Base-by-base conservation (phyloP, 2,888 invertebrate genomes). In the Poecilus cupreus region DNA sequence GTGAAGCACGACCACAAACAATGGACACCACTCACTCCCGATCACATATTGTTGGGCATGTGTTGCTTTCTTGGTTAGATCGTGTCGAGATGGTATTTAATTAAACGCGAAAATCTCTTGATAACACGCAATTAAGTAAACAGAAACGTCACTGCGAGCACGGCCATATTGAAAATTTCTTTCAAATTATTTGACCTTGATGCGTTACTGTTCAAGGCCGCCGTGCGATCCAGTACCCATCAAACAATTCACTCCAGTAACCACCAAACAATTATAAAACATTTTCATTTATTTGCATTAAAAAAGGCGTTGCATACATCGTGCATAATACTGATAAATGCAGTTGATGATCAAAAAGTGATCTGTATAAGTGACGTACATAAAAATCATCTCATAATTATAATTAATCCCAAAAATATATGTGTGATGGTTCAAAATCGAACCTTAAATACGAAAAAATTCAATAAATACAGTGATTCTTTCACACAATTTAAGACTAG, bases 81-180 rank as follows among this genome's bases (percentile, higher is more conserved):
- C 64, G 60, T 79, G 75, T 49, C 64, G 60, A 76, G 75, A 37
- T 76, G n/a, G 49, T 76, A 75, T 64, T 68, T 68, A 60, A 75
- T 74, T 76, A 78, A 46, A 68, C 57, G 57, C 76, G 43, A 76
- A 18, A 77, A 84, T 85, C 84, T 84, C 77, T 82, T 85, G 83
- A 86, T 86, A 86, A 86, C 85, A 87, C 85, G 86, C 86, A 88
- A 88, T 88, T 89, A 89, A 88, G 88, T 88, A 88, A 88, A 88
- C 88, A 88, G 85, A 88, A 88, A 88, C 87, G 88, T 88, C 88
- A 88, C 86, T 88, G 87, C 87, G 87, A 87, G 84, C 87, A 83
- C 80, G 85, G 88, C 88, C 88, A 88, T 88, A 86, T 87, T 88
- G 87, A 85, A 86, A 86, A 85, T 85, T 86, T 86, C 81, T 75